These are phyloP conservation scores for Chromis chromis DNA, from an alignment of 2,797 vertebrate species.

Conservation along the genomic window DNA sequence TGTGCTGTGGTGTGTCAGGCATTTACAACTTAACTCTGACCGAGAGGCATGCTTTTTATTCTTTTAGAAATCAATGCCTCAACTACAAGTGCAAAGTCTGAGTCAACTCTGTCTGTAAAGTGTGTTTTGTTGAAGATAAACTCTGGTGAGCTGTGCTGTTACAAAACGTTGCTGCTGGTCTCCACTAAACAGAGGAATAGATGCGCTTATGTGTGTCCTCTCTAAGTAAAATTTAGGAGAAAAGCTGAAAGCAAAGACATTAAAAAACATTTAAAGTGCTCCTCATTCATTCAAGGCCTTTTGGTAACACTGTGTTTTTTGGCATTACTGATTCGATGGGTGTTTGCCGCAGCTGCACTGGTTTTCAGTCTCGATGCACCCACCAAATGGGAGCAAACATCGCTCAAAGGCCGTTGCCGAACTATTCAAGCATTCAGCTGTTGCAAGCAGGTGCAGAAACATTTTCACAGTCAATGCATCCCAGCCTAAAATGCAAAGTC, in stretches of 20 bases:
- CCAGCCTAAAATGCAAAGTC: constrained; percentile 47
- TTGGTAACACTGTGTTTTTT: neutral
- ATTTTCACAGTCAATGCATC: constrained; percentile 48
- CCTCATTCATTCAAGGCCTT: neutral
- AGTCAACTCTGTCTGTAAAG: neutral
- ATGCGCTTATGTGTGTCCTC: neutral
- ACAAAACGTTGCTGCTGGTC: neutral
- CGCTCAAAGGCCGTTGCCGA: constrained; percentile 22
- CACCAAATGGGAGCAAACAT: constrained; percentile 21
- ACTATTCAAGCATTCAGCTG: constrained; percentile 46
- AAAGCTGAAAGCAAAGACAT: neutral
- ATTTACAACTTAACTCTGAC: neutral
- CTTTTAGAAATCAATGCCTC: neutral
- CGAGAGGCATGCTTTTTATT: neutral
- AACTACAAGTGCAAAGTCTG: neutral
- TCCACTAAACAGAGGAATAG: neutral
- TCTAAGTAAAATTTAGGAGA: neutral
- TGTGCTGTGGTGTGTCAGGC: neutral
- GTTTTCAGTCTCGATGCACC: constrained; percentile 27
- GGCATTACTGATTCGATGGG: constrained; percentile 12
- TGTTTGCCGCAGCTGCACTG: constrained; percentile 23
- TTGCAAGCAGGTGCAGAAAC: constrained; percentile 46
- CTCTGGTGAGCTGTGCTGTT: neutral
- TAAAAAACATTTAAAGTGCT: neutral
- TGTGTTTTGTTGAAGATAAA: neutral